phyloP scores from a whole-genome alignment of 2,888 invertebrate genomes.

The Oxyteleia sp. region DNA sequence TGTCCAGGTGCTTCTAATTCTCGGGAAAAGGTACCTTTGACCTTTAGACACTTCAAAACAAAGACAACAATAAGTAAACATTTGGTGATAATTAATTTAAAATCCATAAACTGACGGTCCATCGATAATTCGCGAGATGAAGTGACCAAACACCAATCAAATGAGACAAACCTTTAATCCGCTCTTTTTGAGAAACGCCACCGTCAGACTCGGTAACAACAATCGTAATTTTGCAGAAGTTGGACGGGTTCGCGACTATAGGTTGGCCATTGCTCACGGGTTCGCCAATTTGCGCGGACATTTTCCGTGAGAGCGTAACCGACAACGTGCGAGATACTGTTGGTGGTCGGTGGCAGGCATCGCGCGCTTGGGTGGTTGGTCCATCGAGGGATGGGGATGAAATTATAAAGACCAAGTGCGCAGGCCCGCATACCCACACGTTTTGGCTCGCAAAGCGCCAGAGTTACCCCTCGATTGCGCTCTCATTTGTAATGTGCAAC shows the following conservation, averaged over 20 bases:
- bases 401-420: slow-evolving; percentile 62
- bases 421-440: slow-evolving; percentile 78
- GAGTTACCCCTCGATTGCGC: slow-evolving; percentile 36
- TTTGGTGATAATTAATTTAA: too few species aligned
- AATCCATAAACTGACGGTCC: background rate
- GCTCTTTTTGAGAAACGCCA: slow-evolving; percentile 58
- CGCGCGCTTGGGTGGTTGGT: slow-evolving; percentile 81
- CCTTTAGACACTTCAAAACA: too few species aligned
- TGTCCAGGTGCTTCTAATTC: too few species aligned
- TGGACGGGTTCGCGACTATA: slow-evolving; percentile 23
- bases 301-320: slow-evolving; percentile 67
- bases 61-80: too few species aligned
- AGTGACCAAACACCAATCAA: background rate
- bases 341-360: slow-evolving; percentile 72
- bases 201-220: slow-evolving; percentile 76
- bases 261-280: slow-evolving; percentile 9
- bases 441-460: slow-evolving; percentile 62
- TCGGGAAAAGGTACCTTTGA: too few species aligned
- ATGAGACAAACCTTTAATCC: slow-evolving; percentile 80
- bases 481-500: slow-evolving; percentile 1
- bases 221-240: slow-evolving; percentile 79
- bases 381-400: slow-evolving; percentile 80
- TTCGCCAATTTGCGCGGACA: slow-evolving; percentile 54
- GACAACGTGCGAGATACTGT: slow-evolving; percentile 80
- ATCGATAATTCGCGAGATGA: background rate